These are phyloP conservation scores for Mesoclemmys tuberculata DNA, from an alignment of 2,113 vertebrate genomes.

Conservation along the genomic window DNA sequence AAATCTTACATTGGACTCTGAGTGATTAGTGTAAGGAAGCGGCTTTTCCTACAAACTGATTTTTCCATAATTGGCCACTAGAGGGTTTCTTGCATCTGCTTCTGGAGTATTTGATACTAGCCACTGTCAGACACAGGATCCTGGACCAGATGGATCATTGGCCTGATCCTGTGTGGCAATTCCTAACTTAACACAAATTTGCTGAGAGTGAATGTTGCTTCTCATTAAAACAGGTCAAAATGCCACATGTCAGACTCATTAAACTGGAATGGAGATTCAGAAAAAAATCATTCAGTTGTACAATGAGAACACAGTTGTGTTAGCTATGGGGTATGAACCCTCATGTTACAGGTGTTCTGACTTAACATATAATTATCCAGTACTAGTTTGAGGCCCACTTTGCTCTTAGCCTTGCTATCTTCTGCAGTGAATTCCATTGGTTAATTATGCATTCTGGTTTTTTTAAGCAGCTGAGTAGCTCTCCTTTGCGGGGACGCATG, in stretches of 20 bases:
- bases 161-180: background rate
- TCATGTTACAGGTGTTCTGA: background rate
- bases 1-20: background rate
- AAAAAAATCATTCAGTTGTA: background rate
- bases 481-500: too few relatives aligned
- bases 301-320: background rate
- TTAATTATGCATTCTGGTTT: background rate
- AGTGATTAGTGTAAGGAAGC: background rate
- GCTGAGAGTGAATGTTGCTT: background rate
- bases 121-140: background rate
- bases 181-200: background rate
- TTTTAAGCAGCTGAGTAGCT: background rate
- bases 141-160: background rate
- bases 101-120: background rate
- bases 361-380: background rate
- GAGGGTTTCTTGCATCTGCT: background rate
- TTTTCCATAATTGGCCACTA: background rate
- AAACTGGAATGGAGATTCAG: background rate
- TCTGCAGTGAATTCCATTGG: background rate
- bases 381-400: background rate
- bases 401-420: background rate
- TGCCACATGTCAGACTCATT: background rate
- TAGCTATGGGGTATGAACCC: background rate
- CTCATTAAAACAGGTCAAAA: background rate
- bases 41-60: background rate